Base-by-base conservation (phyloP, 2,797 vertebrate genomes). In the Taeniopygia guttata region DNA sequence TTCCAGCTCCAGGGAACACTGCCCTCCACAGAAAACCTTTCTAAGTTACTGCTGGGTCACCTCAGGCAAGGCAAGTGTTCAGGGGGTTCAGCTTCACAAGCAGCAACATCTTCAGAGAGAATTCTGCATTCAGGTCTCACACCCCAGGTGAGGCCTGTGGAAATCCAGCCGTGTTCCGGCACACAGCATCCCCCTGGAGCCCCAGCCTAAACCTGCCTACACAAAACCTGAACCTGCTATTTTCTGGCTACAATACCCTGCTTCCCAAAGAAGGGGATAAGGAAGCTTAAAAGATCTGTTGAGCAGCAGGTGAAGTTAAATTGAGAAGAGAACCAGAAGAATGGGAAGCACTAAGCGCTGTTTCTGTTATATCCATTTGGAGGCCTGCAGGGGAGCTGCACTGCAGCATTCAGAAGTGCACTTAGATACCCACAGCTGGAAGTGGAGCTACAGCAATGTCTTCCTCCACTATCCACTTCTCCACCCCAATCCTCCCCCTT, bases 101-200 rank as follows among this genome's bases (percentile, higher is more conserved):
- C 68, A 94, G 43, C 36, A 18, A 14, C 2, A 10, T 23, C 8
- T 84, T 76, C 63, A 89, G 45, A 52, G 0, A 43, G 25, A 74
- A 26, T 15, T 72, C 49, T 14, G 8, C n/a, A n/a, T 5, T 11
- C 27, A 15, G 23, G 1, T 11, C 54, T 42, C 30, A 25, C 2
- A 0, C 40, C 42, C 23, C 30, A n/a, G 26, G 32, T 51, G 15
- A 60, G 49, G 40, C 32, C 62, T 51, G 38, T 1, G 7, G 40
- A 54, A 26, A 45, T 5, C 40, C 45, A 5, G 66, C 32, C 1
- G 2, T 4, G 23, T 29, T 69, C 43, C 43, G 54, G 12, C 11
- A 30, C 59, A 59, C 0, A 0, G 68, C 38, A 23, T 6, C 1
- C 16, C 21, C 20, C 66, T 23, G 45, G 2, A 86, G 54, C 21